Conservation (phyloP, 2,113 vertebrate genomes). For the Atractosteus spatula region DNA sequence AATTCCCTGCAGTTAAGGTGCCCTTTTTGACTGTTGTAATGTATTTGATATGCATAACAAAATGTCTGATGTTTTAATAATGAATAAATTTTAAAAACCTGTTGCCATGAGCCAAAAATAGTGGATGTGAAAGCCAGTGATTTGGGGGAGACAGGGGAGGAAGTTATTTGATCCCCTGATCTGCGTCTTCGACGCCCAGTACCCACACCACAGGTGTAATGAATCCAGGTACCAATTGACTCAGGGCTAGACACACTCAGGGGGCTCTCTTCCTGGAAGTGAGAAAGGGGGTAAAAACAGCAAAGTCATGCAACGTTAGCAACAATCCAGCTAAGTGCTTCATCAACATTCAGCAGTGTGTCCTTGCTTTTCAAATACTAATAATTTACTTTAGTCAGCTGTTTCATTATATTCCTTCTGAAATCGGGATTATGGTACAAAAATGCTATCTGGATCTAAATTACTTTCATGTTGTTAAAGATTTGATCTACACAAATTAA, state of each 20-base stretch:
- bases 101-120: slow-evolving; percentile 98
- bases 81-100: slow-evolving; percentile 96
- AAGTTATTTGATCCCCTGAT: slow-evolving; percentile 97
- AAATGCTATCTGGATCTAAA: neutral
- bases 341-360: slow-evolving; percentile 40
- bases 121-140: slow-evolving; percentile 97
- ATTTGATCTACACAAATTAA: no score
- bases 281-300: slow-evolving; percentile 81
- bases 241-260: slow-evolving; percentile 96
- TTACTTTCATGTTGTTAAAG: neutral
- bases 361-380: slow-evolving; percentile 17
- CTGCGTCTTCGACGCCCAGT: slow-evolving; percentile 95
- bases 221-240: slow-evolving; percentile 92
- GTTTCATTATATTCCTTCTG: slow-evolving; percentile 44
- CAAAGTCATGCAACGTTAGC: slow-evolving; percentile 88
- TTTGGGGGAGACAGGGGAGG: slow-evolving; percentile 96
- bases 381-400: slow-evolving; percentile 42
- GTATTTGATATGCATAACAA: slow-evolving; percentile 73
- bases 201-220: slow-evolving; percentile 92
- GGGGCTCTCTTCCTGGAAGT: slow-evolving; percentile 93
- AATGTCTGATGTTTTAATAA: slow-evolving; percentile 67
- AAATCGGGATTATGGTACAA: slow-evolving; percentile 39
- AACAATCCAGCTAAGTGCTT: slow-evolving; percentile 76
- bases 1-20: slow-evolving; percentile 74
- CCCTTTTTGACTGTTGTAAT: slow-evolving; percentile 77